Conservation (phyloP, 2,888 invertebrate genomes). For the Craniophora ligustri region DNA sequence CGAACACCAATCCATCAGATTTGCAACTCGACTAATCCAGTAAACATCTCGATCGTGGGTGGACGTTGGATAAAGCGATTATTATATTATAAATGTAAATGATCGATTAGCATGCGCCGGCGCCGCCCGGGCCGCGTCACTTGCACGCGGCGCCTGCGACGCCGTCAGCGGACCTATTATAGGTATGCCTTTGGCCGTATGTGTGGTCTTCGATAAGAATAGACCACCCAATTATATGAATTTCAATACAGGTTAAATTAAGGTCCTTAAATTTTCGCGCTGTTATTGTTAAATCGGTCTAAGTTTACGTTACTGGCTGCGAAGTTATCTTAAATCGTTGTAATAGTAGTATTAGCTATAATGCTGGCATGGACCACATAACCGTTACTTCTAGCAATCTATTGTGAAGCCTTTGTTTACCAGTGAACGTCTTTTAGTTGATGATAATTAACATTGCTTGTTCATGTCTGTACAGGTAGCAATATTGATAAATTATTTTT, state of each 20-base stretch:
- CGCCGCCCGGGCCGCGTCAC: slow-evolving; percentile 43
- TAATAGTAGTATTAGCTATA: too few species aligned
- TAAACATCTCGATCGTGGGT: slow-evolving; percentile 52
- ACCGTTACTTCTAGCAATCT: too few species aligned
- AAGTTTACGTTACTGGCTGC: too few species aligned
- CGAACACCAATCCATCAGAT: slow-evolving; percentile 40
- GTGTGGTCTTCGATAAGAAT: slow-evolving; percentile 36
- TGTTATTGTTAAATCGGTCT: too few species aligned
- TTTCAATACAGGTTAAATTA: not conserved
- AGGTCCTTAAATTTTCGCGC: not conserved
- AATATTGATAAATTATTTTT: too few species aligned
- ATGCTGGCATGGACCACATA: too few species aligned
- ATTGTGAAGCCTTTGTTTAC: too few species aligned
- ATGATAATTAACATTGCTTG: too few species aligned
- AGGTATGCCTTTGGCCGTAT: slow-evolving; percentile 38
- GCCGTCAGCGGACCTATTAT: slow-evolving; percentile 48
- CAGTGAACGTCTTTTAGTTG: too few species aligned
- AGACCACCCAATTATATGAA: not conserved
- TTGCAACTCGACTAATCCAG: slow-evolving; percentile 43
- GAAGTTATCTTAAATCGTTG: too few species aligned
- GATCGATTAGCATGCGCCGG: slow-evolving; percentile 52
- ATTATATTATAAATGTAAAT: slow-evolving; percentile 56
- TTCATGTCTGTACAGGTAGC: too few species aligned
- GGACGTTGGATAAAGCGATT: slow-evolving; percentile 50
- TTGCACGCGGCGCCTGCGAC: slow-evolving; percentile 49